Evolutionary conservation across 2,113 vertebrate species (phyloP), one percentile per base, ranked within the genome.

Genomic region (Aspiorhynchus laticeps): DNA sequence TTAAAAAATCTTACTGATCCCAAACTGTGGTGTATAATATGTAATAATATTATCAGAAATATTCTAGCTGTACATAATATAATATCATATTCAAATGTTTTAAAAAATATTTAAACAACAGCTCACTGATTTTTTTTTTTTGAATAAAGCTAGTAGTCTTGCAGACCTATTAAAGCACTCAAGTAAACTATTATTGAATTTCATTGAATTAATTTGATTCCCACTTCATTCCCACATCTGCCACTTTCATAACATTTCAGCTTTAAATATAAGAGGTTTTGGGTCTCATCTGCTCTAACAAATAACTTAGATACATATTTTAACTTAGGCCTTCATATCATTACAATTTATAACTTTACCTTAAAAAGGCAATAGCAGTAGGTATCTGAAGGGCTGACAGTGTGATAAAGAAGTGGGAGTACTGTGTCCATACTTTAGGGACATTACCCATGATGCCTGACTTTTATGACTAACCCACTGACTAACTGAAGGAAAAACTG

Each of bases 381-480:
- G 14, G 10, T 2, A 74, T 26, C 10, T 74, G 71, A 74, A 74
- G 5, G 10, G 38, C 11, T 2, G 2, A 43, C 48, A 79, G 10
- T 38, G 24, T 56, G 12, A 41, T 4, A 26, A 2, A 61, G 19
- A 59, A 56, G 41, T 31, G 15, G 41, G 36, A 48, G n/a, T 67
- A 33, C 8, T 69, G 38, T 69, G 9, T 46, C n/a, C 14, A 53
- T 83, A 51, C 63, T 48, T 46, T 14, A 21, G 41, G 14, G 59
- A 65, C 80, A 63, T 17, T 46, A 81, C 56, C 33, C 79, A 5
- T 63, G 56, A 81, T 63, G 24, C 21, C 79, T 81, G 79, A 31
- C 26, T 41, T 71, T 31, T 33, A 83, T 83, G 80, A 83, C 41
- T 83, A 83, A 83, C 43, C 26, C 80, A 71, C 17, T 83, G 80